Percentiles rank a stretch among this genome's conserved stretches.
These are phyloP conservation scores for Euproctis similis DNA, from an alignment of 2,888 invertebrate species.

Conservation along the genomic window DNA sequence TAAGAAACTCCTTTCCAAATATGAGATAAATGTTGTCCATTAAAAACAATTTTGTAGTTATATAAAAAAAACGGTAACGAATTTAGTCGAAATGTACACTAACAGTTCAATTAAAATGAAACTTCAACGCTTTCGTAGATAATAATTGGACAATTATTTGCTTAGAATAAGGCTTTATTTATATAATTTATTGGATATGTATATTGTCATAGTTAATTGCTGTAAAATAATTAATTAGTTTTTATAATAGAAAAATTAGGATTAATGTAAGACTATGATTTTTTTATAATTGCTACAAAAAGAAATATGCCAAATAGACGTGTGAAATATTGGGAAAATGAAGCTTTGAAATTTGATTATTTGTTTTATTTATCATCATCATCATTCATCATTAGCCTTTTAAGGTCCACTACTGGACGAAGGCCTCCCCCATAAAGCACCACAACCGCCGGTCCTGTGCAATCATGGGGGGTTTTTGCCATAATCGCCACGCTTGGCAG, in stretches of 20 bases:
- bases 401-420: too few relatives aligned
- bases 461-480: too few relatives aligned
- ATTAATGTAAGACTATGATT: conserved; percentile 35
- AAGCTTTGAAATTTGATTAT: conserved; percentile 34
- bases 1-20: too few relatives aligned
- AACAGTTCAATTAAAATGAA: too few relatives aligned
- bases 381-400: too few relatives aligned
- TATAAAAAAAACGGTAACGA: too few relatives aligned
- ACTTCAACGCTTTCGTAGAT: conserved; percentile 31
- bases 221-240: conserved; percentile 18
- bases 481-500: too few relatives aligned
- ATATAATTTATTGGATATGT: conserved; percentile 7
- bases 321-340: conserved; percentile 50
- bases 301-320: conserved; percentile 60
- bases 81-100: too few relatives aligned
- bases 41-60: too few relatives aligned
- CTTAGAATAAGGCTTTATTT: conserved; percentile 18
- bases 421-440: too few relatives aligned
- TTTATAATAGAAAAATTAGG: conserved; percentile 26
- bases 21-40: too few relatives aligned
- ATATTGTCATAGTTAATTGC: conserved; percentile 17
- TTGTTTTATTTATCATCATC: conserved; percentile 12
- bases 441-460: too few relatives aligned
- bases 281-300: conserved; percentile 40
- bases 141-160: conserved; percentile 16